Percentiles rank a stretch among this genome's conserved stretches.
Evolutionary conservation across 2,888 invertebrate species (phyloP).

Genomic region (Yponomeuta malinellus): DNA sequence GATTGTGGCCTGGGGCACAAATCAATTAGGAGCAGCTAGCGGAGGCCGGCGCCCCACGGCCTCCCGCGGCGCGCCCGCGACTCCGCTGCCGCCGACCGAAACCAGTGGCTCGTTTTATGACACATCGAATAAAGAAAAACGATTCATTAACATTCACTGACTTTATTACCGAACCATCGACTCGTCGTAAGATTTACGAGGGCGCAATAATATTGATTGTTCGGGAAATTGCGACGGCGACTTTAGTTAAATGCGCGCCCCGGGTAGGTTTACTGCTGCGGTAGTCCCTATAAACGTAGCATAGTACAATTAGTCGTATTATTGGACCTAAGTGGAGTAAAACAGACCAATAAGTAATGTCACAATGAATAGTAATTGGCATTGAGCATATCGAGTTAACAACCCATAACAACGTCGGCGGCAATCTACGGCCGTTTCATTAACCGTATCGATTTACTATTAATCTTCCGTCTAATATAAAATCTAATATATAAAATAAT

Average conservation of each 20-base stretch:
- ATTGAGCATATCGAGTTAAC: constrained; percentile 12
- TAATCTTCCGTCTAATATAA: constrained; percentile 70
- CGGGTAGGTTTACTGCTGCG: not conserved
- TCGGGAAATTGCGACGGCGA: constrained; percentile 9
- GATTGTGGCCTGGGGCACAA: constrained; percentile 77
- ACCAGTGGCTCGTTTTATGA: constrained; percentile 75
- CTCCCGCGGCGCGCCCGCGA: constrained; percentile 47
- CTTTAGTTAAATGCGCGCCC: not conserved
- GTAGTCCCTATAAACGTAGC: not conserved
- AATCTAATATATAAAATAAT: constrained; percentile 75
- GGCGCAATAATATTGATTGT: constrained; percentile 19
- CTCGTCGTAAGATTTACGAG: constrained; percentile 35
- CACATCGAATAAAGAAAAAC: constrained; percentile 66
- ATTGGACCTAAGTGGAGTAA: constrained; percentile 6
- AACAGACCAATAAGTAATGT: constrained; percentile 5
- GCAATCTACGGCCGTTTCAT: constrained; percentile 37
- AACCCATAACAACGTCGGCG: constrained; percentile 11
- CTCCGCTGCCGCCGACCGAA: constrained; percentile 30
- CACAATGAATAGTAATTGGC: constrained; percentile 12
- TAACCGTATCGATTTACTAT: constrained; percentile 68
- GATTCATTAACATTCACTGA: constrained; percentile 72
- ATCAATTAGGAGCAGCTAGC: constrained; percentile 59
- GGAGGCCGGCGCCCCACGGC: constrained; percentile 40
- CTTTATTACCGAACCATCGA: constrained; percentile 67
- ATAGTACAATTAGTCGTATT: constrained; percentile 1